These are phyloP conservation scores for Ophraella communa DNA, from an alignment of 2,888 invertebrate genomes.

Conservation along the genomic window DNA sequence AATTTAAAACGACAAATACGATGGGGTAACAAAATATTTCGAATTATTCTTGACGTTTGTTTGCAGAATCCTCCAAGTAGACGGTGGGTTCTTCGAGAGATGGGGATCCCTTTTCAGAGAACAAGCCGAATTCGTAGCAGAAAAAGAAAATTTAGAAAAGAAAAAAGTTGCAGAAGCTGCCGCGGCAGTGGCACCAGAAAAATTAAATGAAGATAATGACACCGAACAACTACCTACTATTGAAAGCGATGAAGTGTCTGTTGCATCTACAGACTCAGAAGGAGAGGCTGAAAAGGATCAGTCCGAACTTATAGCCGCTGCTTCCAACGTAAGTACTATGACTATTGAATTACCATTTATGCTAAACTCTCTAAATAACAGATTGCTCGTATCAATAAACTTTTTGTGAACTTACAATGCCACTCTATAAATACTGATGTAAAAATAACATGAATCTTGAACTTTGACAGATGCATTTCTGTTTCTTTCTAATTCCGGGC, in stretches of 20 bases:
- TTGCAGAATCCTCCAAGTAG: constrained; percentile 79
- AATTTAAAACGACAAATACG: no score
- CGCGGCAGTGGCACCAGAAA: constrained; percentile 45
- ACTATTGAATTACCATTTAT: no score
- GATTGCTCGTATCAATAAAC: no score
- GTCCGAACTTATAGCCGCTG: constrained; percentile 70
- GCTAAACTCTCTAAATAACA: no score
- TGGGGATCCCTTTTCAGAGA: constrained; percentile 77
- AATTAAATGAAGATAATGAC: constrained; percentile 39
- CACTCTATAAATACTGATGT: background rate
- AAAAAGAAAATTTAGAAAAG: constrained; percentile 60
- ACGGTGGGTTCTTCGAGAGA: constrained; percentile 84
- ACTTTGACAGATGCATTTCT: background rate
- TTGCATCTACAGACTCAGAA: constrained; percentile 66
- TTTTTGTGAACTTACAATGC: no score
- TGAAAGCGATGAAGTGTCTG: constrained; percentile 51
- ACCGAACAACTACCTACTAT: constrained; percentile 36
- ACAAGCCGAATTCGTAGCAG: constrained; percentile 66
- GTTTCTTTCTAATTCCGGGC: no score
- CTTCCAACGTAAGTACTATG: constrained; percentile 76
- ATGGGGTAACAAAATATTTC: no score
- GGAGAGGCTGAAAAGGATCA: constrained; percentile 68
- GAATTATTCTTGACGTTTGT: constrained; percentile 33
- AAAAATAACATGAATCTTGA: background rate
- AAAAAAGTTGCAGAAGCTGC: constrained; percentile 54